These are phyloP conservation scores for Diplolepis rosae DNA, from an alignment of 2,888 invertebrate genomes.

Conservation along the genomic window DNA sequence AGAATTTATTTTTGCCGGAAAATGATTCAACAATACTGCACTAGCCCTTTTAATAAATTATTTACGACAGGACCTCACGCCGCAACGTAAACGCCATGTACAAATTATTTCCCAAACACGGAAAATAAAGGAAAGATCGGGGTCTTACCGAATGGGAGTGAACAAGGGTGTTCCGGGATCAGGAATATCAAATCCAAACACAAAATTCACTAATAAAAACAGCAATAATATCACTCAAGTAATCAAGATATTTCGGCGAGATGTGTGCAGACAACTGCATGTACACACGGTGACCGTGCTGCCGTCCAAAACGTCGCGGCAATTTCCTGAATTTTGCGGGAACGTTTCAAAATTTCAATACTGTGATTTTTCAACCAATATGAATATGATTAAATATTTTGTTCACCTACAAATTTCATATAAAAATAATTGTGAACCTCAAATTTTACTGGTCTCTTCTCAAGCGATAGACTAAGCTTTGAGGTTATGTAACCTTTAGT, in stretches of 20 bases:
- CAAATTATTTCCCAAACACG: conserved; percentile 52
- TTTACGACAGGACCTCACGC: conserved; percentile 2
- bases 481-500: no score
- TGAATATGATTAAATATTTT: no score
- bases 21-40: background rate
- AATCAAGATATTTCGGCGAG: conserved; percentile 30
- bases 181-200: conserved; percentile 20
- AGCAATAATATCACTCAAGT: conserved; percentile 50
- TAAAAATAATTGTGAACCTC: no score
- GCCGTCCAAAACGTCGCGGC: conserved; percentile 42
- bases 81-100: conserved; percentile 59
- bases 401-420: no score
- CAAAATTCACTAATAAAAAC: conserved; percentile 47
- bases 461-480: no score
- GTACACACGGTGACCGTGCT: conserved; percentile 59
- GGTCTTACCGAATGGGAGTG: conserved; percentile 52
- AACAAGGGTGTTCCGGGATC: conserved; percentile 32
- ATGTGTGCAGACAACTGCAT: conserved; percentile 62
- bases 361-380: no score
- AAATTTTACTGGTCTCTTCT: no score
- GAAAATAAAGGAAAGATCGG: conserved; percentile 53
- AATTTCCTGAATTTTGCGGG: background rate
- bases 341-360: no score
- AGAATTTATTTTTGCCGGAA: background rate
- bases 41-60: conserved; percentile 33